phyloP scores from a whole-genome alignment of 2,797 vertebrate species.

The Enteromius mattozi region DNA sequence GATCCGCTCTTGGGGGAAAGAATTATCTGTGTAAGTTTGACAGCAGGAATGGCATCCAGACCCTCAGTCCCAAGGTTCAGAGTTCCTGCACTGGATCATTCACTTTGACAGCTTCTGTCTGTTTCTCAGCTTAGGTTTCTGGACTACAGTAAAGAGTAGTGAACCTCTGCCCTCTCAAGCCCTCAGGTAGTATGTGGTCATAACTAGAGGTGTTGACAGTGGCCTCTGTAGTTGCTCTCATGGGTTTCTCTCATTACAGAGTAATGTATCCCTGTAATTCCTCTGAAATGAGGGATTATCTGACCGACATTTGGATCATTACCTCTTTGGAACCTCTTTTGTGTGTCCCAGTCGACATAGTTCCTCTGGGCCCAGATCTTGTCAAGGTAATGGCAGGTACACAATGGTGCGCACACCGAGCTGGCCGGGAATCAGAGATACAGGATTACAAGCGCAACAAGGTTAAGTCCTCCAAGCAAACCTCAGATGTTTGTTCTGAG shows the following conservation, averaged over 20 bases:
- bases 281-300: conserved; percentile 71
- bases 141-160: conserved; percentile 62
- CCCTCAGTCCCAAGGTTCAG: conserved; percentile 42
- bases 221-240: conserved; percentile 74
- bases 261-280: conserved; percentile 77
- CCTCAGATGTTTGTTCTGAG: conserved; percentile 30
- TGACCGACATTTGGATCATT: conserved; percentile 63
- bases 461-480: conserved; percentile 18
- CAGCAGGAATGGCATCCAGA: conserved; percentile 38
- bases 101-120: conserved; percentile 59
- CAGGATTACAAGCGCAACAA: conserved; percentile 49
- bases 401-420: conserved; percentile 40
- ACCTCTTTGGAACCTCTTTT: conserved; percentile 57
- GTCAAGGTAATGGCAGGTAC: conserved; percentile 56
- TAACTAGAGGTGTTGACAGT: conserved; percentile 81
- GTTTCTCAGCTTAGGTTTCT: conserved; percentile 40
- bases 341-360: conserved; percentile 51
- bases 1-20: conserved; percentile 8
- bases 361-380: conserved; percentile 58
- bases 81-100: conserved; percentile 66
- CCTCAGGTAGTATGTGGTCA: conserved; percentile 74
- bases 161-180: conserved; percentile 62
- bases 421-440: conserved; percentile 27
- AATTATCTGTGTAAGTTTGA: conserved; percentile 41
- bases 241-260: conserved; percentile 73